Conservation (phyloP, 2,113 vertebrate genomes). For the Seriola aureovittata region DNA sequence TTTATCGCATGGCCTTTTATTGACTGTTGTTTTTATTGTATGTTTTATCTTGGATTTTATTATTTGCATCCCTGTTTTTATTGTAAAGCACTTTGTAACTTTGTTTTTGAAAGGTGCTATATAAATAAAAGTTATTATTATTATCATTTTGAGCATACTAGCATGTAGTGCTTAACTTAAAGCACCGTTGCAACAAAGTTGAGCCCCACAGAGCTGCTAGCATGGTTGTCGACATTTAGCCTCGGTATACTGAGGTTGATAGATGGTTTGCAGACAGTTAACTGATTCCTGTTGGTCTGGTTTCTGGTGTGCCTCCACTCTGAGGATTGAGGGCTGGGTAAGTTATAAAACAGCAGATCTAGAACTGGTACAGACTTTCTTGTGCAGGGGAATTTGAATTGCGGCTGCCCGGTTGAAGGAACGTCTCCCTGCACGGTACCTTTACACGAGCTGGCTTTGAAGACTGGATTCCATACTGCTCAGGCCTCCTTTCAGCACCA, state of each 20-base stretch:
- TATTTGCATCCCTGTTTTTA: too few species aligned
- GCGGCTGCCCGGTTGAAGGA: background rate
- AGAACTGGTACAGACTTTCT: background rate
- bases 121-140: background rate
- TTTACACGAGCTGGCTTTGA: conserved; percentile 6
- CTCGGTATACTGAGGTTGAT: background rate
- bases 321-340: background rate
- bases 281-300: background rate
- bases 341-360: background rate
- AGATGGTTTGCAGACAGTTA: background rate
- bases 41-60: too few species aligned
- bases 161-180: background rate
- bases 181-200: background rate
- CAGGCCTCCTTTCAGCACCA: conserved; percentile 16
- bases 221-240: background rate
- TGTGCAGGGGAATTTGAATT: conserved; percentile 16
- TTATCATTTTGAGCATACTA: background rate
- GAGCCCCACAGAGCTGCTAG: background rate
- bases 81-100: too few species aligned
- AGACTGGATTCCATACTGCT: conserved; percentile 11
- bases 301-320: background rate
- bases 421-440: background rate
- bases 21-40: too few species aligned
- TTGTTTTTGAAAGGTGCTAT: too few species aligned
- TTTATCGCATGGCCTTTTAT: too few species aligned